Base-by-base conservation (phyloP, 2,888 invertebrate genomes). In the Tipula vernalis region DNA sequence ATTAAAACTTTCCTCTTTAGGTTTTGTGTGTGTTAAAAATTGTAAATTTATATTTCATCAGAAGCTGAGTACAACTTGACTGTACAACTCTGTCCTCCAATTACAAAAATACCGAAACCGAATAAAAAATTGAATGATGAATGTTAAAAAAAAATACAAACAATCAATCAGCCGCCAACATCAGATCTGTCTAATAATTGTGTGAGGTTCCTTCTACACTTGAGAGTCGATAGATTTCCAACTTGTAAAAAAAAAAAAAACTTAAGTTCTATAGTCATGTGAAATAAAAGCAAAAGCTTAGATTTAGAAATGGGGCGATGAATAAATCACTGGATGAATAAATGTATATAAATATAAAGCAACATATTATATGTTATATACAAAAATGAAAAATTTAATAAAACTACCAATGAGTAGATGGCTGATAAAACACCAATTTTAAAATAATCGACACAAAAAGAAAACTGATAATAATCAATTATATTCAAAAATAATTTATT, bases 21-120 rank as follows among this genome's bases (percentile, higher is more conserved):
- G 84, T 84, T 84, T 71, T 71, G 71, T 71, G 71, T 85, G 85
- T 85, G 85, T 42, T 42, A 85, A 85, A 85, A 85, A 42, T 85
- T 84, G 41, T 42, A 87, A 87, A 86, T 85, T 88, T 87, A 87
- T 88, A 88, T 88, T 88, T 87, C 87, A 87, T 88, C 88, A 88
- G 88, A 88, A 88, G 87, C 87, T 87, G 88, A 84, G 84, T 84
- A 84, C 84, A 84, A 84, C 84, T 84, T 84, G 84, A 36, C 84
- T 84, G 84, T 84, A 84, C 84, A 84, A 84, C 84, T 84, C 41
- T 41, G 36, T 84, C 84, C 84, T 39, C 36, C 36, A 84, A 84
- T 15, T 84, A 84, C 84, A 84, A 84, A 71, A 71, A 71, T 71
- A 71, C 71, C 71, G 71, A 71, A 71, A 71, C 71, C 28, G 71